phyloP scores from a whole-genome alignment of 37 sponge, comb jelly and placozoan genomes.

The Aplysina aerophoba region DNA sequence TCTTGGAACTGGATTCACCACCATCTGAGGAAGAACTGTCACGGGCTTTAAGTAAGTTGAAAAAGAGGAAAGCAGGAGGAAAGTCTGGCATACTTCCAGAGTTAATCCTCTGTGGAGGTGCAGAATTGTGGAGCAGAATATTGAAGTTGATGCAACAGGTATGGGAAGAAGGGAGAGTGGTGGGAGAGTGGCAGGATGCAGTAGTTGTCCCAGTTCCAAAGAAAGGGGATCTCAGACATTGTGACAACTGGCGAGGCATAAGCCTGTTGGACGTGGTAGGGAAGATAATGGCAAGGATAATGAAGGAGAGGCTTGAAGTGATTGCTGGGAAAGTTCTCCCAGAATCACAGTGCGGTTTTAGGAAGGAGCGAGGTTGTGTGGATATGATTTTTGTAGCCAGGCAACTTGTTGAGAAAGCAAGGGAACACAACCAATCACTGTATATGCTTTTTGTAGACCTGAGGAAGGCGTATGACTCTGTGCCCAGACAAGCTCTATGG shows the following conservation, averaged over 20 bases:
- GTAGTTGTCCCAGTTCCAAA: slow-evolving; percentile 32
- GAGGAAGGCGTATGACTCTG: slow-evolving; percentile 35
- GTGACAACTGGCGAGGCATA: slow-evolving; percentile 36
- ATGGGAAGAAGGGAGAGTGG: slow-evolving; percentile 29
- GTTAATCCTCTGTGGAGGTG: slow-evolving; percentile 1
- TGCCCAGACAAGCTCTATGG: slow-evolving; percentile 15
- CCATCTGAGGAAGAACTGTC: slow-evolving; percentile 40
- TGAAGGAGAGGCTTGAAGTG: neutral
- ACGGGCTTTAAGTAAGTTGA: slow-evolving; percentile 29
- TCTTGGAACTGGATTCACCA: slow-evolving; percentile 33
- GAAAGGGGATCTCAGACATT: neutral
- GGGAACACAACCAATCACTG: slow-evolving; percentile 11
- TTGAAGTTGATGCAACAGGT: slow-evolving; percentile 20
- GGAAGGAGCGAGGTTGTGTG: slow-evolving; percentile 14
- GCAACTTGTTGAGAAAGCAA: slow-evolving; percentile 24
- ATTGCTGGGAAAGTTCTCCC: slow-evolving; percentile 25
- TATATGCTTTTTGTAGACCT: slow-evolving; percentile 16
- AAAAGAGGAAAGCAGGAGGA: slow-evolving; percentile 42
- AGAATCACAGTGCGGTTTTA: slow-evolving; percentile 30
- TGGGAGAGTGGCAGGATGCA: slow-evolving; percentile 34
- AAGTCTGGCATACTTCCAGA: slow-evolving; percentile 43
- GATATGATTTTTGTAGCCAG: slow-evolving; percentile 33
- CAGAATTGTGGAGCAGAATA: neutral
- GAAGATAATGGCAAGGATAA: neutral
- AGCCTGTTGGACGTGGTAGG: slow-evolving; percentile 20